phyloP scores from a whole-genome alignment of 2,888 invertebrate genomes.

The Tricholauxania praeusta region DNA sequence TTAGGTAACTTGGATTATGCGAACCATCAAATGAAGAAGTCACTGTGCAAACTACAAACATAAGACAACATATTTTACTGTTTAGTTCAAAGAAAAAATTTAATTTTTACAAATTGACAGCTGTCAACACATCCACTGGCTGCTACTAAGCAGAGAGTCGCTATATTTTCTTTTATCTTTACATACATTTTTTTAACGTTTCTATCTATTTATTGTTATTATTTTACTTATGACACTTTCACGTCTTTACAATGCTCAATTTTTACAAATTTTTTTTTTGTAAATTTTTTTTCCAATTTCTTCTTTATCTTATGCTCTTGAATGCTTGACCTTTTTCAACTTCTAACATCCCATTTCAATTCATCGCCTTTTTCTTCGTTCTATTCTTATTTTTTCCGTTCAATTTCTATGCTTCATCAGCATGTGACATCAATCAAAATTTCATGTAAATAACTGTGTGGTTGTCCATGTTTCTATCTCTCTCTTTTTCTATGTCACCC shows the following conservation, averaged over 20 bases:
- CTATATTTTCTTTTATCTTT: conserved; percentile 12
- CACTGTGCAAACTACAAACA: conserved; percentile 1
- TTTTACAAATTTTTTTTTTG: too few species aligned
- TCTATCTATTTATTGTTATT: background rate
- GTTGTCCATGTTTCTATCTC: too few species aligned
- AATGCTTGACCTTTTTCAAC: background rate
- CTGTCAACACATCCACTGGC: conserved; percentile 66
- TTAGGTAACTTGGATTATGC: too few species aligned
- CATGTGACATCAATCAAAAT: conserved; percentile 23
- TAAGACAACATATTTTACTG: conserved; percentile 12
- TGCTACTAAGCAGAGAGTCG: conserved; percentile 47
- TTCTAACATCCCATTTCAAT: background rate
- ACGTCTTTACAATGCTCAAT: too few species aligned
- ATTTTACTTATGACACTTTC: too few species aligned
- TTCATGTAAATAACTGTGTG: conserved; percentile 13
- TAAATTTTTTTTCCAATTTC: too few species aligned
- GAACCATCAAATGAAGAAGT: too few species aligned
- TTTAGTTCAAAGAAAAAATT: conserved; percentile 13
- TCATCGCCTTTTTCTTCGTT: background rate
- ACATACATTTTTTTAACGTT: too few species aligned
- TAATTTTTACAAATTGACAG: conserved; percentile 71
- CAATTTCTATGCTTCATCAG: conserved; percentile 1
- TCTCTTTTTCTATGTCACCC: too few species aligned
- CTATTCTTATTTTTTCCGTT: background rate
- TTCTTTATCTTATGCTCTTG: too few species aligned